Conservation (phyloP, 2,888 invertebrate species). For the Junonia oenone region DNA sequence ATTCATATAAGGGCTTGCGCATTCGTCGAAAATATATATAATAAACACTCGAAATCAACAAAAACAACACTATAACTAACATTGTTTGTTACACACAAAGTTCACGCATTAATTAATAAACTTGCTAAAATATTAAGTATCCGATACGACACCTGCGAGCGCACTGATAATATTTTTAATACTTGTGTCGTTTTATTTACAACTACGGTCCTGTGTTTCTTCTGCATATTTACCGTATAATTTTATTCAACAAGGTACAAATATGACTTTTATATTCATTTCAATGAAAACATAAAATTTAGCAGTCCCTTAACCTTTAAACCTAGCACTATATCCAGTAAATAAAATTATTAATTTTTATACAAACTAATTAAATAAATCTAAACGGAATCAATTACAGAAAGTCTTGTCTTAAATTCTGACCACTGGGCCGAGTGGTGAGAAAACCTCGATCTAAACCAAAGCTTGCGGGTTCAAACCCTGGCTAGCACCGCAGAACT, state of each 20-base stretch:
- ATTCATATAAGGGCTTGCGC: conserved; percentile 46
- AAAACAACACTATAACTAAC: conserved; percentile 43
- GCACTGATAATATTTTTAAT: conserved; percentile 23
- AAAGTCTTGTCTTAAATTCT: no score
- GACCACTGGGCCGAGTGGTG: no score
- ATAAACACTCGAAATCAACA: conserved; percentile 40
- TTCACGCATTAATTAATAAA: neutral
- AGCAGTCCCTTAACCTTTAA: neutral
- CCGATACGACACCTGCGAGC: conserved; percentile 22
- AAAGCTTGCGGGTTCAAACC: no score
- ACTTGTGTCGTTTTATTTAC: conserved; percentile 29
- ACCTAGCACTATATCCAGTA: neutral
- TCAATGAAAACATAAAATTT: no score
- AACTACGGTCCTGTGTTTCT: conserved; percentile 5
- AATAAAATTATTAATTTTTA: neutral
- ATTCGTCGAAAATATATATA: conserved; percentile 48
- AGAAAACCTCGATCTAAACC: no score
- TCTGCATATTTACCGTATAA: no score
- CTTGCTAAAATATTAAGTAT: conserved; percentile 3
- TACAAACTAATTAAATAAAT: neutral
- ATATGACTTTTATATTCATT: no score
- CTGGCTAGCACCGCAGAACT: no score
- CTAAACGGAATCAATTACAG: no score
- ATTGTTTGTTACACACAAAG: conserved; percentile 33
- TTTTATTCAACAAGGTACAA: no score